Base-by-base conservation (phyloP, 2,113 vertebrate genomes). In the Synchiropus splendidus region DNA sequence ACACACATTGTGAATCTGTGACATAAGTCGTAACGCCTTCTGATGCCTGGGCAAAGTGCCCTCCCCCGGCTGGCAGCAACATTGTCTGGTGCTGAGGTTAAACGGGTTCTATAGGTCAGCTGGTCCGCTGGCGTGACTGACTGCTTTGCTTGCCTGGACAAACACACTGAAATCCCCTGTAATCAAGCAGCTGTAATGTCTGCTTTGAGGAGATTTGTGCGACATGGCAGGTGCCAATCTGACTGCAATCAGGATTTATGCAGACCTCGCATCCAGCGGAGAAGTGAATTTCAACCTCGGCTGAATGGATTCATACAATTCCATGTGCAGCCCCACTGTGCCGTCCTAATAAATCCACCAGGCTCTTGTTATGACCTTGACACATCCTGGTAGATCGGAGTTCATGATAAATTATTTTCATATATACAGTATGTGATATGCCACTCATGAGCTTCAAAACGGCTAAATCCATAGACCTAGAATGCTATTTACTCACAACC, bases 171-270 rank as follows among this genome's bases (percentile, higher is more conserved):
- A 72, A 77, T 73, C 69, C 57, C 18, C 48, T 63, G 63, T 72
- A 72, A 77, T 70, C 74, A 77, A 69, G 69, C 66, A 71, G 71
- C 72, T 74, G 63, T 52, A 67, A 45, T 43, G 59, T 47, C 61
- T 15, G 37, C 61, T 72, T 64, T 58, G 39, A 62, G 35, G 58
- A 63, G 76, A 66, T 81, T 81, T 77, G 39, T 48, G 45, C 44
- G 39, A 10, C 44, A 59, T 65, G 69, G 64, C 64, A 66, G 53
- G 59, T 67, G 63, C 77, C 72, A 67, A 54, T 77, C 72, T 65
- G 60, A 49, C 59, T 45, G 52, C 46, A 61, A 59, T 75, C 62
- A 58, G 60, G 69, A 67, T 75, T 75, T 75, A 49, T 9, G 15
- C 32, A 43, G 51, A 41, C 48, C 45, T 12, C 21, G 21, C 21